Conservation (phyloP, 1,140 invertebrate genomes). For the Aporrectodea caliginosa region DNA sequence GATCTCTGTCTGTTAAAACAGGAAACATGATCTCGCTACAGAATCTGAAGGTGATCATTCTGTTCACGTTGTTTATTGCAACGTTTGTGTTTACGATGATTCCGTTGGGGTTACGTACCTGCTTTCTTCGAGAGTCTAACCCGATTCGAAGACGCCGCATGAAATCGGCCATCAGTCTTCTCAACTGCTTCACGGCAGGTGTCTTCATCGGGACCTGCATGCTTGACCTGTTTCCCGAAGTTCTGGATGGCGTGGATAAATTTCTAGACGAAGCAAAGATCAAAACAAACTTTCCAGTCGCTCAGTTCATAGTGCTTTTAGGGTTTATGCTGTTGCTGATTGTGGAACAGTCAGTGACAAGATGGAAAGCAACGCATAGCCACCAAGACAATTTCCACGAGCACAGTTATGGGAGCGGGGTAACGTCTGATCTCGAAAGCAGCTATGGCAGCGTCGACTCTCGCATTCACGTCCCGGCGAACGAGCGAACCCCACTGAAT, state of each 20-base stretch:
- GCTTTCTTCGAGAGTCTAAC: neutral
- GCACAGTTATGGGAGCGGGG: neutral
- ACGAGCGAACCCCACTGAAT: neutral
- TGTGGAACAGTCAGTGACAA: slow-evolving; percentile 57
- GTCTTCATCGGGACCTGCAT: slow-evolving; percentile 56
- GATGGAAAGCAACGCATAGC: slow-evolving; percentile 40
- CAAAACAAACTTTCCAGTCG: slow-evolving; percentile 51
- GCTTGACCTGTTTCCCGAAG: slow-evolving; percentile 50
- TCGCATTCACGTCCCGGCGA: neutral
- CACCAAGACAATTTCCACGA: neutral
- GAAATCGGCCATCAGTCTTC: slow-evolving; percentile 28
- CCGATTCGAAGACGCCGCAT: neutral
- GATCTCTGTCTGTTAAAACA: too few relatives aligned
- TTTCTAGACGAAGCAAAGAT: neutral
- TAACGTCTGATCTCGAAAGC: neutral
- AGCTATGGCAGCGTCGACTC: neutral
- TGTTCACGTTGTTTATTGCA: neutral
- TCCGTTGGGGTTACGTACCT: neutral
- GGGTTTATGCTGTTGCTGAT: slow-evolving; percentile 60
- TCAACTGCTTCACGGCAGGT: slow-evolving; percentile 53
- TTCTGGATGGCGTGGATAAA: slow-evolving; percentile 39
- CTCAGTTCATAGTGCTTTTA: slow-evolving; percentile 57
- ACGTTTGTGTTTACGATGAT: neutral
- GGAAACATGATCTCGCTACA: neutral
- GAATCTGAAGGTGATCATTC: neutral